These are phyloP conservation scores for Tenualosa ilisha DNA, from an alignment of 2,797 vertebrate genomes.

Conservation along the genomic window DNA sequence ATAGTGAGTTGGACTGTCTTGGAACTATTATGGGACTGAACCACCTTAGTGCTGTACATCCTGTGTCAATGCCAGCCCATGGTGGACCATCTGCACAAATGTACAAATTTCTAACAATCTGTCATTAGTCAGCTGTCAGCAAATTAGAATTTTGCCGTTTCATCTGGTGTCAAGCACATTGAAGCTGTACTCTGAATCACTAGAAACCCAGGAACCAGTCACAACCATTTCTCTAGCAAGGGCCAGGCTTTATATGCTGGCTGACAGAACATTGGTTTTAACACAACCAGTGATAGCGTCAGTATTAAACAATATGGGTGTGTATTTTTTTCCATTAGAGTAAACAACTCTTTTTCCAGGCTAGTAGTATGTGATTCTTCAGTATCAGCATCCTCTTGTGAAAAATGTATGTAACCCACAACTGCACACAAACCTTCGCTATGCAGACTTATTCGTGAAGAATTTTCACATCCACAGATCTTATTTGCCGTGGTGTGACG, in stretches of 20 bases:
- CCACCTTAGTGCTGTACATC: background rate
- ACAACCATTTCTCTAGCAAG: background rate
- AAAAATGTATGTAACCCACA: background rate
- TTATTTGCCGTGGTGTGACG: background rate
- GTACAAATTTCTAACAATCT: background rate
- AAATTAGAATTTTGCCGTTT: too few relatives aligned
- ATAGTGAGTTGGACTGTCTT: background rate
- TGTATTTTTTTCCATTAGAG: too few relatives aligned
- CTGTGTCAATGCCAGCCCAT: background rate
- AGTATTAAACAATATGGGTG: too few relatives aligned
- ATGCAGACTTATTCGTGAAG: background rate
- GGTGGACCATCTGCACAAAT: background rate
- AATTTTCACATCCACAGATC: background rate
- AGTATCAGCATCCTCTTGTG: background rate
- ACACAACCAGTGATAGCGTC: too few relatives aligned
- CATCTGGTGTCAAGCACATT: too few relatives aligned
- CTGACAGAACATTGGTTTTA: too few relatives aligned
- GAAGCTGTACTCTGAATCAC: too few relatives aligned
- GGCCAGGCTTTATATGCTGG: too few relatives aligned
- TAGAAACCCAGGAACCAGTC: too few relatives aligned
- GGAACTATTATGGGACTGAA: background rate
- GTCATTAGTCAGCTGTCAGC: too few relatives aligned
- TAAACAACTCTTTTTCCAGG: too few relatives aligned
- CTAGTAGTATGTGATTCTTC: background rate
- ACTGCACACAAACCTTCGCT: too few relatives aligned